Evolutionary conservation across 1,140 invertebrate species (phyloP), one percentile per base, ranked within the genome.

Genomic region (Epicauta chinensis): DNA sequence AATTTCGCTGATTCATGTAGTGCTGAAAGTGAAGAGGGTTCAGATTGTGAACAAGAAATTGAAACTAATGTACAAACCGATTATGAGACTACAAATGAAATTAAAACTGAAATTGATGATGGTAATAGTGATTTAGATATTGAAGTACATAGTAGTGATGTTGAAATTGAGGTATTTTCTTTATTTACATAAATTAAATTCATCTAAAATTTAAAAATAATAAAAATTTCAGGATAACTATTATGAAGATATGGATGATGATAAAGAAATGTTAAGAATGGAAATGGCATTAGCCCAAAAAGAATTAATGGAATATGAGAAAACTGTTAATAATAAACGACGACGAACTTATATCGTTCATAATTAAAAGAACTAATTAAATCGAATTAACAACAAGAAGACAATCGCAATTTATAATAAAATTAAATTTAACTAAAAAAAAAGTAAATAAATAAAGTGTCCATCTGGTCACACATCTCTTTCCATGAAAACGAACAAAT

Each of bases 21-120:
- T 58, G 73, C 74, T 36, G 74, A 75, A 43, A 75, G 75, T 47
- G 71, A 71, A 46, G 70, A 71, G 34, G 73, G 71, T 4, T 69
- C 70, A 11, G 71, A 71, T 57, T 59, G 61, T 50, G 67, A 68
- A 42, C 54, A 55, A 10, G 66, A 66, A 37, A 51, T 83, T 59
- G 79, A 77, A 40, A 71, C 72, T 2, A 6, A 73, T 73, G 42
- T 60, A 74, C 39, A 55, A 65, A 42, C 60, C 56, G 40, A 51
- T 53, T 52, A 35, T 7, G 41, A 52, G 39, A 58, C 63, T 12
- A 58, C 61, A 42, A 38, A 59, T 16, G 55, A 59, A 38, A 47
- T 52, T 35, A 60, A 61, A n/a, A n/a, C n/a, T n/a, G n/a, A n/a
- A n/a, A n/a, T n/a, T 13, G 79, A 80, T 41, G 77, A 5, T 1